Evolutionary conservation across 2,797 vertebrate species (phyloP), one percentile per base, ranked within the genome.

Genomic region (Acomys russatus): DNA sequence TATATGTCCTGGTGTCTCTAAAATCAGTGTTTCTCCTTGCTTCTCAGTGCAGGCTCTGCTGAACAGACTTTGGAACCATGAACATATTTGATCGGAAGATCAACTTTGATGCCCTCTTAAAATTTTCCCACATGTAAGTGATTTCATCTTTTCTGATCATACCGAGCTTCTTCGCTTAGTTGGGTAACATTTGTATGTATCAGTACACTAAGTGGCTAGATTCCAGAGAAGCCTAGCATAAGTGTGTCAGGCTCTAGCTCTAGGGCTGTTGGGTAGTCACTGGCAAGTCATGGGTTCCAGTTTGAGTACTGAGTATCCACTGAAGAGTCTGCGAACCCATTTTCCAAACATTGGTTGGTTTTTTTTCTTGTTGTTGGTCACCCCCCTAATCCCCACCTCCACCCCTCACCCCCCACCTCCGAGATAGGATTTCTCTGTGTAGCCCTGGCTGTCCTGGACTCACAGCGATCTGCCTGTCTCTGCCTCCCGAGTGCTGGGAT

Each of bases 71-170:
- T 1, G 44, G 94, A 98, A 97, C 96, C 96, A 99, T 99, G 99
- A 98, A 99, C 94, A 44, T 98, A 91, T 98, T 99, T 6, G 98
- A 99, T 95, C 98, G 98, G 66, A 99, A 98, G 98, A 98, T 99
- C 93, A 98, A 99, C 96, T 97, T 99, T 0, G 98, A 99, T 0
- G 98, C 98, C 0, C 98, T 99, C 76, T 98, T 99, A 90, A 99
- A 99, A 95, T 99, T 99, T 97, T 99, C 99, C 92, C 99, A 99
- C 95, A 99, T 99, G 99, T 99, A 96, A 99, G 99, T 97, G 44
- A 84, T 94, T 89, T 93, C 56, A 94, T 61, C 33, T 86, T 95
- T 79, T 91, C 28, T 63, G 89, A 63, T 94, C 22, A n/a, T 22
- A 15, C 49, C 54, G 92, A n/a, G 33, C 66, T 90, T 49, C 54